phyloP scores from a whole-genome alignment of 2,797 vertebrate species.

The Psittacula derbiana region DNA sequence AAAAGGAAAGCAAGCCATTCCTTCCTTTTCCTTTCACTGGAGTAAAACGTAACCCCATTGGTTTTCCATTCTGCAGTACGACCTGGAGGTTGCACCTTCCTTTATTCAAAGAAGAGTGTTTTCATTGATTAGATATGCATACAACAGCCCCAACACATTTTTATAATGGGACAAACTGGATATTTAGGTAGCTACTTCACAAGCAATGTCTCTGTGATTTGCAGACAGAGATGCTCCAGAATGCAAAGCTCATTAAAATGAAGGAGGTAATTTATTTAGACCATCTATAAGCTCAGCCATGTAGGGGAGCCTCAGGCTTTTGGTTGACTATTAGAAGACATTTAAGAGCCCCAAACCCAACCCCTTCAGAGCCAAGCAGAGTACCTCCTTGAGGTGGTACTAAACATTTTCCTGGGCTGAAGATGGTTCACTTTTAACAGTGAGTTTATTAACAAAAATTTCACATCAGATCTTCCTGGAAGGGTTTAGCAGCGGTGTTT shows the following conservation, averaged over 20 bases:
- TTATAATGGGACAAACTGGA: background rate
- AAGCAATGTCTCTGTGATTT: background rate
- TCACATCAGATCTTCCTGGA: background rate
- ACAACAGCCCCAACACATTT: background rate
- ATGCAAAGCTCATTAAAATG: background rate
- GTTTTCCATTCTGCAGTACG: background rate
- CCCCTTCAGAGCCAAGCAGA: background rate
- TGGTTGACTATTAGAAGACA: background rate
- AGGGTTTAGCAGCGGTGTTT: background rate
- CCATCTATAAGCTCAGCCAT: background rate
- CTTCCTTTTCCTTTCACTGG: background rate
- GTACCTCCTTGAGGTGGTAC: background rate
- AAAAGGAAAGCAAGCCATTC: conserved; percentile 5
- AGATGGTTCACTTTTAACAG: background rate
- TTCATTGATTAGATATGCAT: background rate
- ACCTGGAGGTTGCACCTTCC: background rate
- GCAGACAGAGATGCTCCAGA: background rate
- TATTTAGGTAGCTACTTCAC: background rate
- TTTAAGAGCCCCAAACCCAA: background rate
- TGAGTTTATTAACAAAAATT: background rate
- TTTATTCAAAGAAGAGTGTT: background rate
- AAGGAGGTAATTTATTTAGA: background rate
- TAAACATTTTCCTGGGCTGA: background rate
- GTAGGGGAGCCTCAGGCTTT: background rate
- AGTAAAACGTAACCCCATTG: background rate